Evolutionary conservation across 2,113 vertebrate genomes (phyloP).

Genomic region (Centrocercus urophasianus): DNA sequence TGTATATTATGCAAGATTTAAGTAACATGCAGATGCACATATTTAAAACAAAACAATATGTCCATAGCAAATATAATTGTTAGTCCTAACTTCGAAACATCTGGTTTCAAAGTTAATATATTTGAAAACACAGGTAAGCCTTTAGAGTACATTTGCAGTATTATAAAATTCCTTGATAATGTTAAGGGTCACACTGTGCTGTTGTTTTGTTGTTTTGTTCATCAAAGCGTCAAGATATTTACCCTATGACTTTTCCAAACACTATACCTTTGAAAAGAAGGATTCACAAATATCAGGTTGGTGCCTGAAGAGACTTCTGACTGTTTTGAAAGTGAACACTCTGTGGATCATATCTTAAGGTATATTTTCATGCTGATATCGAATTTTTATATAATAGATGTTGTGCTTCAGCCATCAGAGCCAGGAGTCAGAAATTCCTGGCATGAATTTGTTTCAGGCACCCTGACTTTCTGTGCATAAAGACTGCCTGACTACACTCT

Average conservation of each 20-base stretch:
- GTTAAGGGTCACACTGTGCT: background rate
- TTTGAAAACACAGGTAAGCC: background rate
- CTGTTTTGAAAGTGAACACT: background rate
- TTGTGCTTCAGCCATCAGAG: background rate
- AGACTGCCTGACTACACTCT: background rate
- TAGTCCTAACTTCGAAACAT: background rate
- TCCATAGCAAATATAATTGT: background rate
- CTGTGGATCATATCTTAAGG: background rate
- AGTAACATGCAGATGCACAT: background rate
- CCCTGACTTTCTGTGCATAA: background rate
- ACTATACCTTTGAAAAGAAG: background rate
- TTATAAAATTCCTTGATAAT: background rate
- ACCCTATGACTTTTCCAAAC: constrained; percentile 20
- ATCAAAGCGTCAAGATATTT: background rate
- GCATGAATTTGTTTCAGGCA: background rate
- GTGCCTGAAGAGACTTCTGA: background rate
- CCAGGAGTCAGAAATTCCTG: background rate
- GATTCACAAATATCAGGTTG: background rate
- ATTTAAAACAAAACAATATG: background rate
- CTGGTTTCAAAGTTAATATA: background rate
- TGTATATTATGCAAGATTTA: background rate
- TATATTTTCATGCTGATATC: background rate
- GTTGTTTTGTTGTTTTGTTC: background rate
- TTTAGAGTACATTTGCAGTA: background rate
- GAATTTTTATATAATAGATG: background rate